Conservation (phyloP, 1,140 invertebrate genomes). For the Diprion similis region DNA sequence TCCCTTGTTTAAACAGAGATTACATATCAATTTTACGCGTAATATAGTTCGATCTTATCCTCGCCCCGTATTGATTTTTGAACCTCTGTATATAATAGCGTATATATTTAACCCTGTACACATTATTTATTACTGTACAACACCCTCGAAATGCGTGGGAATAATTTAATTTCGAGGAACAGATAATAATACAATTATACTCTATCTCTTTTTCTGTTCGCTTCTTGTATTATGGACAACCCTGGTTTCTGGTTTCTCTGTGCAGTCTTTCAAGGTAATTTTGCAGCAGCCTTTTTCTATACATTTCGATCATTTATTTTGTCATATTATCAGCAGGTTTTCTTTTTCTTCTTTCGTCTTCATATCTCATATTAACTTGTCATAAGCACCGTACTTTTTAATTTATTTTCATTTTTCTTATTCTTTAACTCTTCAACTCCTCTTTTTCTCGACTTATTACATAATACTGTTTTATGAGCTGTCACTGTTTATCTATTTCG, state of each 20-base stretch:
- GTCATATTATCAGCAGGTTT: conserved; percentile 15
- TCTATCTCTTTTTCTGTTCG: conserved; percentile 56
- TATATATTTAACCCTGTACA: no score
- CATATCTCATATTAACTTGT: neutral
- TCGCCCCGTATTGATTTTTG: no score
- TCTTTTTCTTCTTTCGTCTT: conserved; percentile 16
- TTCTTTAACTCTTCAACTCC: neutral
- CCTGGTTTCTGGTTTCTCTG: conserved; percentile 56
- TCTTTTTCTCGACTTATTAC: neutral
- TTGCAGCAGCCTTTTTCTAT: conserved; percentile 22
- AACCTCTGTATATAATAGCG: no score
- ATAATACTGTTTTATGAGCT: neutral
- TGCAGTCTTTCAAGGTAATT: conserved; percentile 59
- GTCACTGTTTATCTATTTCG: neutral
- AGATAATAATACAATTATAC: conserved; percentile 45
- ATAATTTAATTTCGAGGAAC: no score
- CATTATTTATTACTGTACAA: no score
- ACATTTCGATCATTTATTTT: conserved; percentile 14
- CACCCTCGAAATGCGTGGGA: no score
- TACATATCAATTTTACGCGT: neutral
- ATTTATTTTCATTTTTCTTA: neutral
- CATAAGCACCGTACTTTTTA: neutral
- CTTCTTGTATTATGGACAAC: conserved; percentile 55
- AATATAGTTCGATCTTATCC: neutral
- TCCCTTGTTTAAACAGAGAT: neutral